Percentiles rank a stretch among this genome's conserved stretches.
phyloP scores from a whole-genome alignment of 2,113 vertebrate species.

The Rhineura floridana region DNA sequence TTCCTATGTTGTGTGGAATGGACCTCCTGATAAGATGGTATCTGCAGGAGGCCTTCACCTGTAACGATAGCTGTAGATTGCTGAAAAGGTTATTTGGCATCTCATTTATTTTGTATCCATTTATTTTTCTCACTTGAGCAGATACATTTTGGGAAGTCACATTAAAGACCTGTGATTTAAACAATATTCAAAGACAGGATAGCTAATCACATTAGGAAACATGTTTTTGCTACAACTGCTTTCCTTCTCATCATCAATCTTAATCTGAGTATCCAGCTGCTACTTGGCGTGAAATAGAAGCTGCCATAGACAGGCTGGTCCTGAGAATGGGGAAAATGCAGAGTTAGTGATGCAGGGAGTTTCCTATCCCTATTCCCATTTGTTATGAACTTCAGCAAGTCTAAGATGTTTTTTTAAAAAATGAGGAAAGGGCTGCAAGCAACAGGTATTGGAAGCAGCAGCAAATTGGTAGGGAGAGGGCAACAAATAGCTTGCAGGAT shows the following conservation, averaged over 20 bases:
- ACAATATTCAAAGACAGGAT: conserved; percentile 30
- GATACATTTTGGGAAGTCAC: conserved; percentile 18
- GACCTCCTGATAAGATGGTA: no score
- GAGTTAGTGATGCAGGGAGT: neutral
- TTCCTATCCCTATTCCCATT: neutral
- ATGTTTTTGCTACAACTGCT: conserved; percentile 47
- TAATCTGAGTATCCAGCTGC: conserved; percentile 29
- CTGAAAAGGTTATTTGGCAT: conserved; percentile 1
- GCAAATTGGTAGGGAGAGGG: neutral
- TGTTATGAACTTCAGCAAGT: neutral
- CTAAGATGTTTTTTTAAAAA: neutral
- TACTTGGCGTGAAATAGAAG: neutral
- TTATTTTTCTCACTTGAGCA: neutral
- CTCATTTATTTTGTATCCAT: neutral
- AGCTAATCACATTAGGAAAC: conserved; percentile 56
- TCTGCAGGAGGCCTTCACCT: no score
- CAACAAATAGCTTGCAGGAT: neutral
- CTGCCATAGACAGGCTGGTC: neutral
- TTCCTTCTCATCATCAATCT: conserved; percentile 64
- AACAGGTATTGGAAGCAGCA: neutral
- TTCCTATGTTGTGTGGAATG: no score
- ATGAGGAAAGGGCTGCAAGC: neutral
- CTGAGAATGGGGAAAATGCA: neutral
- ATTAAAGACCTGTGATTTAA: conserved; percentile 30
- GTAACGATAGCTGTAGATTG: neutral